phyloP scores from a whole-genome alignment of 2,113 vertebrate genomes.

The Otis tarda region DNA sequence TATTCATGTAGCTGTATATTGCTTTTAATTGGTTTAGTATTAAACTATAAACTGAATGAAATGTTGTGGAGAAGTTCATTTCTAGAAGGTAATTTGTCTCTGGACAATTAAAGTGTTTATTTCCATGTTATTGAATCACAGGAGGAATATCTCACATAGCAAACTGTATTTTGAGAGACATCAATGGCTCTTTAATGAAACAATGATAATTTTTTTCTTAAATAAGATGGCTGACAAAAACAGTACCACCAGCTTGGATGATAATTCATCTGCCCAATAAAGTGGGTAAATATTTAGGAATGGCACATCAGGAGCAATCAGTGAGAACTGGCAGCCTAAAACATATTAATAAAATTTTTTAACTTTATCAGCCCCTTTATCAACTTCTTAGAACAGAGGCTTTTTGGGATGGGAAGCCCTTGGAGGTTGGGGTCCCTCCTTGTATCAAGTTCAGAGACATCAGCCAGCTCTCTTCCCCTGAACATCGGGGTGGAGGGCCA shows the following conservation, averaged over 20 bases:
- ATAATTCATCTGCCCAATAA: not conserved
- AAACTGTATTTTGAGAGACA: not conserved
- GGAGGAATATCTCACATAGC: not conserved
- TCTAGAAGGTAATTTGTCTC: conserved; percentile 23
- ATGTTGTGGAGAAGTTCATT: not conserved
- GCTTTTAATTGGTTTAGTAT: conserved; percentile 51
- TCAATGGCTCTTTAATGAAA: not conserved
- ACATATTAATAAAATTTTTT: not conserved
- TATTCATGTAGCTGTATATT: conserved; percentile 21
- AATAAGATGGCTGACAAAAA: not conserved
- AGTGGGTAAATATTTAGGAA: not conserved
- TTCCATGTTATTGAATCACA: conserved; percentile 16
- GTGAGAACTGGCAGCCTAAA: not conserved
- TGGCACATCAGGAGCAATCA: not conserved
- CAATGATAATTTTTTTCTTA: not conserved
- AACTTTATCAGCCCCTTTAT: not conserved
- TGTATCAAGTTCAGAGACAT: not conserved
- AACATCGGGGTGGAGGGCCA: not conserved
- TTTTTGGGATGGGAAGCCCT: not conserved
- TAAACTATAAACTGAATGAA: conserved; percentile 19
- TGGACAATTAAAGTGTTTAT: conserved; percentile 28
- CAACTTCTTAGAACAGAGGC: not conserved
- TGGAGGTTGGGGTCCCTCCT: not conserved
- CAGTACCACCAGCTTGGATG: not conserved
- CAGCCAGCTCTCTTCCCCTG: not conserved